Evolutionary conservation across 2,113 vertebrate genomes (phyloP).

Genomic region (Ifrita kowaldi): DNA sequence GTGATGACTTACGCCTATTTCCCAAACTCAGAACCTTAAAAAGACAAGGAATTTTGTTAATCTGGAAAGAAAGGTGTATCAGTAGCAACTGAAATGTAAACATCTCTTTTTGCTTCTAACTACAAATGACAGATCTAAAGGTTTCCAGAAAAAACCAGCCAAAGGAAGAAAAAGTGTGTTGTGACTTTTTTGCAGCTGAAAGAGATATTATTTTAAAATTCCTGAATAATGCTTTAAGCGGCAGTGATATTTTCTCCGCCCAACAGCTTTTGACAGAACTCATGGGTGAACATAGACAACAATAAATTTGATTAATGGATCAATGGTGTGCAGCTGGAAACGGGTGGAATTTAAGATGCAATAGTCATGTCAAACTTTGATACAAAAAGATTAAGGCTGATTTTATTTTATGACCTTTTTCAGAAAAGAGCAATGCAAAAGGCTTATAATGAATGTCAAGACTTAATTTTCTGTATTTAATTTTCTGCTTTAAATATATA

Average conservation of each 20-base stretch:
- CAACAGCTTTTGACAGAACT: background rate
- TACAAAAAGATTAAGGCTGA: background rate
- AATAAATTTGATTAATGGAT: background rate
- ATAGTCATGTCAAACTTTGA: background rate
- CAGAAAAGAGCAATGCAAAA: background rate
- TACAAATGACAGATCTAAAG: background rate
- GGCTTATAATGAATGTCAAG: background rate
- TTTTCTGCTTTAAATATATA: background rate
- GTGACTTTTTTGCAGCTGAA: background rate
- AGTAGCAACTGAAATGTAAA: background rate
- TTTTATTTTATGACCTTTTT: background rate
- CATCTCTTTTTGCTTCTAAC: background rate
- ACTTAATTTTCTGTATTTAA: background rate
- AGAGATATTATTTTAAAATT: background rate
- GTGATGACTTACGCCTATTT: background rate
- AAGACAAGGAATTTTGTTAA: background rate
- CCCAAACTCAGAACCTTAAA: background rate
- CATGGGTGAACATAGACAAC: background rate
- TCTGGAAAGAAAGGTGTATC: background rate
- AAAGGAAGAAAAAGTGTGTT: background rate
- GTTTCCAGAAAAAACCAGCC: background rate
- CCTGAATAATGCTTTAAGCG: background rate
- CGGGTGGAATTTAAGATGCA: background rate
- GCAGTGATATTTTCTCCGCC: background rate
- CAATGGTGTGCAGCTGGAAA: background rate